Evolutionary conservation across 2,113 vertebrate species (phyloP).

Genomic region (Morone chrysops): DNA sequence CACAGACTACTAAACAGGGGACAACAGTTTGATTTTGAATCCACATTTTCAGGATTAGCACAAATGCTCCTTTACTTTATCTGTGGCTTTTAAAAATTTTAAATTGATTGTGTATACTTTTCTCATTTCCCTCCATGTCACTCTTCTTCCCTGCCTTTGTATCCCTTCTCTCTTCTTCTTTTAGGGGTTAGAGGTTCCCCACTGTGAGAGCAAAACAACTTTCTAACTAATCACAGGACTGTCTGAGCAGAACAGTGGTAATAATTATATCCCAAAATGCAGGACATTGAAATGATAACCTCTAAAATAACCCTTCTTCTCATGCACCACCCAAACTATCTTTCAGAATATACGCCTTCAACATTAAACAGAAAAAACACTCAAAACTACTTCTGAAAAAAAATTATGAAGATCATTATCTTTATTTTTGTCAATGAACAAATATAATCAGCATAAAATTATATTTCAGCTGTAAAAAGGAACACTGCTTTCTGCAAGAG

Average conservation of each 20-base stretch:
- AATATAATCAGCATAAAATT: conserved; percentile 37
- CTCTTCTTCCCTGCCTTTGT: conserved; percentile 20
- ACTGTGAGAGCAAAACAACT: conserved; percentile 59
- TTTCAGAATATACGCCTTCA: neutral
- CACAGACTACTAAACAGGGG: conserved; percentile 45
- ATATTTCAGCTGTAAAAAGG: conserved; percentile 10
- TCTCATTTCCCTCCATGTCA: conserved; percentile 52
- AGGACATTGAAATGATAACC: conserved; percentile 64
- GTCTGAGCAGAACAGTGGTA: conserved; percentile 49
- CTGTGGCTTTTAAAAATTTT: conserved; percentile 42
- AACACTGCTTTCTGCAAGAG: neutral
- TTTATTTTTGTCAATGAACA: conserved; percentile 7
- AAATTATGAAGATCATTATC: conserved; percentile 3
- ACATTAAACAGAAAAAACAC: conserved; percentile 12
- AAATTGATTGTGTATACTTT: conserved; percentile 57
- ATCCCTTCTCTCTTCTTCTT: conserved; percentile 17
- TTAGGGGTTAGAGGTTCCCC: conserved; percentile 47
- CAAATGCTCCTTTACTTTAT: conserved; percentile 61
- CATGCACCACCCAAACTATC: conserved; percentile 13
- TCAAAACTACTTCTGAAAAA: conserved; percentile 16
- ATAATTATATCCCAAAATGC: conserved; percentile 64
- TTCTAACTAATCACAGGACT: conserved; percentile 63
- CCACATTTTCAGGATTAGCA: conserved; percentile 58
- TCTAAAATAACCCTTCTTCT: conserved; percentile 39
- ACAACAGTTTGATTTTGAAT: conserved; percentile 70